These are phyloP conservation scores for Erebia ligea DNA, from an alignment of 2,888 invertebrate species.

Conservation along the genomic window DNA sequence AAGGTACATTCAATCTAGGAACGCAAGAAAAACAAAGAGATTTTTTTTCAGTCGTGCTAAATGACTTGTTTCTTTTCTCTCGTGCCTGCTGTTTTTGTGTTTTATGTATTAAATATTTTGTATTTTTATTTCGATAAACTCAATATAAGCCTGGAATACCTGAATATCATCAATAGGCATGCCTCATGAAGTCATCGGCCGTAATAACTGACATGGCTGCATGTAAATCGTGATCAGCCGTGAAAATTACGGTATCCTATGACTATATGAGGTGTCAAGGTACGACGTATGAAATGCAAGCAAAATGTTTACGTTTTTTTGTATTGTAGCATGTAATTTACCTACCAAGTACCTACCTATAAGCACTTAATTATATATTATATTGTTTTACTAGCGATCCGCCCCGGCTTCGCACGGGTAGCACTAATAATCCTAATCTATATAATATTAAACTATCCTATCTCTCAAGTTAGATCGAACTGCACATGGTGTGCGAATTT, in stretches of 20 bases:
- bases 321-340: background rate
- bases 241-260: conserved; percentile 61
- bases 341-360: background rate
- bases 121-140: background rate
- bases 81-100: background rate
- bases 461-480: no score
- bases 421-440: no score
- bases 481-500: no score
- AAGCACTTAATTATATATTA: no score
- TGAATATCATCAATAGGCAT: conserved; percentile 24
- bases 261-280: conserved; percentile 54
- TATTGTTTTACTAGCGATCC: no score
- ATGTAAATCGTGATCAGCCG: conserved; percentile 70
- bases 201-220: conserved; percentile 60
- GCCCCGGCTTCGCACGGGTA: no score
- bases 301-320: conserved; percentile 13
- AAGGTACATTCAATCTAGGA: background rate
- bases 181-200: conserved; percentile 64
- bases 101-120: background rate
- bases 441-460: no score
- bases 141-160: background rate
- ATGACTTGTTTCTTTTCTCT: background rate
- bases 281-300: conserved; percentile 35
- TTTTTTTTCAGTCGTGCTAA: background rate
- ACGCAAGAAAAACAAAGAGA: background rate